Evolutionary conservation across 2,797 vertebrate genomes (phyloP).

Genomic region (Anabas testudineus): DNA sequence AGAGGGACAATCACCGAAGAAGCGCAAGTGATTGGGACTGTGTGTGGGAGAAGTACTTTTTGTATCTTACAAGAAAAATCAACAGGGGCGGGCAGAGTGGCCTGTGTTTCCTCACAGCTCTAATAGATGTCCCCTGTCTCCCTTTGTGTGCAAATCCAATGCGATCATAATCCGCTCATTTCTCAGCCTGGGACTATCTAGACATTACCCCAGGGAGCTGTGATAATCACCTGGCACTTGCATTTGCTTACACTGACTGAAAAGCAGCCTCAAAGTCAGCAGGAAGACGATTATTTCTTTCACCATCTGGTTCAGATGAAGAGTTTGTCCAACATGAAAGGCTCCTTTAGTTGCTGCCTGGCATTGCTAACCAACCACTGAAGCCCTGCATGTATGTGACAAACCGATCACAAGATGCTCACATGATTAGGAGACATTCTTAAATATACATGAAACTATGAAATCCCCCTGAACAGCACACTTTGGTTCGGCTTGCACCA

Average conservation of each 20-base stretch:
- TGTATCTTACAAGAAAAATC: constrained; percentile 43
- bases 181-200: constrained; percentile 63
- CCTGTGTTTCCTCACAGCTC: constrained; percentile 45
- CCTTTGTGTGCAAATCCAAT: constrained; percentile 74
- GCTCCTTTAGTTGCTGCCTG: not conserved
- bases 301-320: constrained; percentile 20
- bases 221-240: constrained; percentile 59
- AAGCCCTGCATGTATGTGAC: not conserved
- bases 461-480: not conserved
- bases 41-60: constrained; percentile 6
- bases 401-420: constrained; percentile 15
- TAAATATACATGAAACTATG: not conserved
- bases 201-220: constrained; percentile 58
- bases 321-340: constrained; percentile 4
- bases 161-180: constrained; percentile 79
- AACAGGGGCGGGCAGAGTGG: constrained; percentile 26
- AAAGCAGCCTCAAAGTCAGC: constrained; percentile 33
- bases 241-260: constrained; percentile 29
- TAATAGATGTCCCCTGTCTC: constrained; percentile 62
- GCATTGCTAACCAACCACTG: not conserved
- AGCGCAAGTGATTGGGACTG: constrained; percentile 1
- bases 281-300: constrained; percentile 11
- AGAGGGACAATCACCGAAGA: constrained; percentile 13
- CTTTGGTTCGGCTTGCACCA: not conserved
- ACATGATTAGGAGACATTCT: not conserved